Evolutionary conservation across 2,888 invertebrate genomes (phyloP).

Genomic region (Mesorhabditis spiculigera): DNA sequence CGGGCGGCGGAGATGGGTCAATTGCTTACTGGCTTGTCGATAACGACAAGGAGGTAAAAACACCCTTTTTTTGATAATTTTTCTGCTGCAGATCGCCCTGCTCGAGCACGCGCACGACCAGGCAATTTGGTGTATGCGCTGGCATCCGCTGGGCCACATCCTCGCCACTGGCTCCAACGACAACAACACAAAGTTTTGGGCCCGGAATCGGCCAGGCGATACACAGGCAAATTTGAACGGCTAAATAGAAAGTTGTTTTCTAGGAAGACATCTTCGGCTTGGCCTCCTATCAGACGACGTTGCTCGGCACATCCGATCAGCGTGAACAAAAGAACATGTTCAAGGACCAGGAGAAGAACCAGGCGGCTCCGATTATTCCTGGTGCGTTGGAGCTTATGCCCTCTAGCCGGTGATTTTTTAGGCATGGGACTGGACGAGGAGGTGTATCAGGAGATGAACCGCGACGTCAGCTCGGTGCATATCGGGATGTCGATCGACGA

Average conservation of each 20-base stretch:
- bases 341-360: conserved; percentile 17
- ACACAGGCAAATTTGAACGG: conserved; percentile 68
- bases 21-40: conserved; percentile 95
- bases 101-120: conserved; percentile 95
- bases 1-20: conserved; percentile 96
- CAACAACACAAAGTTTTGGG: conserved; percentile 97
- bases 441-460: conserved; percentile 67
- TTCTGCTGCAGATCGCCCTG: conserved; percentile 71
- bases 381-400: conserved; percentile 15
- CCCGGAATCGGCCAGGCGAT: conserved; percentile 95
- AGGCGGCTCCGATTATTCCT: conserved; percentile 20
- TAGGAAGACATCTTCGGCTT: conserved; percentile 85
- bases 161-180: conserved; percentile 97
- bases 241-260: not conserved
- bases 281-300: conserved; percentile 26
- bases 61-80: not conserved
- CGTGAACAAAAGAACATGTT: not conserved
- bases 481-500: conserved; percentile 9
- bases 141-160: conserved; percentile 99
- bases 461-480: conserved; percentile 22
- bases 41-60: conserved; percentile 75
- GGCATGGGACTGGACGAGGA: conserved; percentile 98
- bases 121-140: conserved; percentile 90
- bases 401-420: conserved; percentile 65
- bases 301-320: conserved; percentile 13